Evolutionary conservation across 2,113 vertebrate genomes (phyloP).

Genomic region (Triplophysa rosa): DNA sequence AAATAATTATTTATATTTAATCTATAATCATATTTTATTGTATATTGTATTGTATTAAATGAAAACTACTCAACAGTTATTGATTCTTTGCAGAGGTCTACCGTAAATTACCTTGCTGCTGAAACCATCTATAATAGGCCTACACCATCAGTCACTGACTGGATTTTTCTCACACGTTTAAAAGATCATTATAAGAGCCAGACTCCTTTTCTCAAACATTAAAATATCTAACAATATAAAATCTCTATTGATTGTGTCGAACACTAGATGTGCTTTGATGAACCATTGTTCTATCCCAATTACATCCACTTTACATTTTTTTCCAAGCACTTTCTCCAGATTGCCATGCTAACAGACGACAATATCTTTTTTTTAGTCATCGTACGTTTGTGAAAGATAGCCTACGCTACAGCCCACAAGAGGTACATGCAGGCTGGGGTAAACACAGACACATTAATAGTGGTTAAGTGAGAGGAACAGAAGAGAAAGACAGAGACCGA

Average conservation of each 20-base stretch:
- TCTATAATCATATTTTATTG: too few species aligned
- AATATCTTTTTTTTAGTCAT: conserved; percentile 43
- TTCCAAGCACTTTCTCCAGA: conserved; percentile 58
- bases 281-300: conserved; percentile 61
- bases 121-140: too few species aligned
- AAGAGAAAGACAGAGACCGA: neutral
- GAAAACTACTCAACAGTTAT: too few species aligned
- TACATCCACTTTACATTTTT: conserved; percentile 70
- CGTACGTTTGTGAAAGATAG: conserved; percentile 25
- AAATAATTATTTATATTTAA: too few species aligned
- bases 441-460: conserved; percentile 22
- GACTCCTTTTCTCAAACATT: too few species aligned
- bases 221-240: neutral
- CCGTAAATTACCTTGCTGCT: too few species aligned
- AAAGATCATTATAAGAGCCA: too few species aligned
- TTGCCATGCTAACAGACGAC: conserved; percentile 2
- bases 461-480: neutral
- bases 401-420: neutral
- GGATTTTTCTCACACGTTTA: too few species aligned
- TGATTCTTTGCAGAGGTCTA: too few species aligned
- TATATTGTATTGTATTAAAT: too few species aligned
- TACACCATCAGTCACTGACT: too few species aligned
- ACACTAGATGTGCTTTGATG: conserved; percentile 38
- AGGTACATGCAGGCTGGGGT: conserved; percentile 19
- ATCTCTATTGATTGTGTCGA: neutral